Conservation (phyloP, 1,140 invertebrate species). For the Apocrypta bakeri region DNA sequence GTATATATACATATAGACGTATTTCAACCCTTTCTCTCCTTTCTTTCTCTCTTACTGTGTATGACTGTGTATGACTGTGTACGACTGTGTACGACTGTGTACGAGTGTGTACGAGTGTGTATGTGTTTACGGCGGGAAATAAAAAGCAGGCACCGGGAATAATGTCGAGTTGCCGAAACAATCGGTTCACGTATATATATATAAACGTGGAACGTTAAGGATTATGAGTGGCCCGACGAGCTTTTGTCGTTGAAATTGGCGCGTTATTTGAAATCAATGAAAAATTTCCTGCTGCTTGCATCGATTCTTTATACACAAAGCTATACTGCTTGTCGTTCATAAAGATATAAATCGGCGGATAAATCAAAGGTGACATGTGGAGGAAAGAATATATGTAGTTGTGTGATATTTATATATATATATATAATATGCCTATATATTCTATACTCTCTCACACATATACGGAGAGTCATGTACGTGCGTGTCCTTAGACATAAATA, state of each 20-base stretch:
- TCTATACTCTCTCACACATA: too few species aligned
- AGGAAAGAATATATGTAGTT: too few species aligned
- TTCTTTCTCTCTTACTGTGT: neutral
- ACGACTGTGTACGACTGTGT: neutral
- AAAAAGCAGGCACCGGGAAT: neutral
- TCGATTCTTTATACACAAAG: neutral
- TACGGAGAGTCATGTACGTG: too few species aligned
- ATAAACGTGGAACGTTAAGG: neutral
- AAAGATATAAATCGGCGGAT: neutral
- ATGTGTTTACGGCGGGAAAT: neutral
- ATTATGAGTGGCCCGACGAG: neutral
- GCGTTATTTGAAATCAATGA: neutral
- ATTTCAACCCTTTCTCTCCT: constrained; percentile 9
- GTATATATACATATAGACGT: constrained; percentile 35
- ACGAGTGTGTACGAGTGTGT: neutral
- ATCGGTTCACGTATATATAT: neutral
- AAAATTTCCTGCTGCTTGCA: too few species aligned
- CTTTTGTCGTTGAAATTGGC: neutral
- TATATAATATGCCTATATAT: too few species aligned
- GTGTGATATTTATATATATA: too few species aligned
- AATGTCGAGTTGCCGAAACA: neutral
- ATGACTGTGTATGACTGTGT: neutral
- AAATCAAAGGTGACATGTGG: neutral
- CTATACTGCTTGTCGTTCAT: too few species aligned
- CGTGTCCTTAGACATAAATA: neutral